Evolutionary conservation across 2,113 vertebrate species (phyloP).

Genomic region (Onychostruthus taczanowskii): DNA sequence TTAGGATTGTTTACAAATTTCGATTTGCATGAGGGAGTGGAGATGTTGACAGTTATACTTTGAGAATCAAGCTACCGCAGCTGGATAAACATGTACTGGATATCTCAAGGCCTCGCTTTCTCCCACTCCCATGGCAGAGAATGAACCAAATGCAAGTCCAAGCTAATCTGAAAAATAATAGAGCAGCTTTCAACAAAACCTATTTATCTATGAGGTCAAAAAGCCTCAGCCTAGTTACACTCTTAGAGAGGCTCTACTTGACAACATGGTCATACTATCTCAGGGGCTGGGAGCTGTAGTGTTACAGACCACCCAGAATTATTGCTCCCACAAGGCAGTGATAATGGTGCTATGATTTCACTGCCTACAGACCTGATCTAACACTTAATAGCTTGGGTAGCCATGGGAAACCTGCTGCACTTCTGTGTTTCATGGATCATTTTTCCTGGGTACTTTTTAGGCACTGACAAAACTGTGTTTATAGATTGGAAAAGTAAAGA

Average conservation of each 20-base stretch:
- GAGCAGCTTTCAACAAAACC: constrained; percentile 53
- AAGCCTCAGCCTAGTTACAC: constrained; percentile 29
- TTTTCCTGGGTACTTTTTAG: background rate
- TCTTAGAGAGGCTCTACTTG: constrained; percentile 24
- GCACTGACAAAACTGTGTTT: background rate
- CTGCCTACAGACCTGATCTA: constrained; percentile 1
- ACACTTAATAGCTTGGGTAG: constrained; percentile 5
- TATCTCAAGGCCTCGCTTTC: background rate
- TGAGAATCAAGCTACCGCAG: constrained; percentile 21
- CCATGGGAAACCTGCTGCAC: background rate
- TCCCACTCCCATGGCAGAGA: background rate
- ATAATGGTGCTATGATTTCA: constrained; percentile 1
- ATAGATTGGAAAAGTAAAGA: background rate
- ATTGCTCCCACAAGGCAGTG: constrained; percentile 10
- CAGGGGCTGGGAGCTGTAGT: background rate
- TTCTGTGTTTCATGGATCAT: background rate
- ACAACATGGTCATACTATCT: background rate
- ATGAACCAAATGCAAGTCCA: constrained; percentile 29
- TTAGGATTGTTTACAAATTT: constrained; percentile 58
- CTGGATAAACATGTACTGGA: constrained; percentile 62
- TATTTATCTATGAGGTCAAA: constrained; percentile 60
- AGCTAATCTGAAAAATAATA: constrained; percentile 65
- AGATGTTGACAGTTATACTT: constrained; percentile 58
- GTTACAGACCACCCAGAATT: constrained; percentile 55
- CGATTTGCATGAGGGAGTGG: constrained; percentile 11